Conservation (phyloP, 2,113 vertebrate species). For the Chelonoidis abingdonii region DNA sequence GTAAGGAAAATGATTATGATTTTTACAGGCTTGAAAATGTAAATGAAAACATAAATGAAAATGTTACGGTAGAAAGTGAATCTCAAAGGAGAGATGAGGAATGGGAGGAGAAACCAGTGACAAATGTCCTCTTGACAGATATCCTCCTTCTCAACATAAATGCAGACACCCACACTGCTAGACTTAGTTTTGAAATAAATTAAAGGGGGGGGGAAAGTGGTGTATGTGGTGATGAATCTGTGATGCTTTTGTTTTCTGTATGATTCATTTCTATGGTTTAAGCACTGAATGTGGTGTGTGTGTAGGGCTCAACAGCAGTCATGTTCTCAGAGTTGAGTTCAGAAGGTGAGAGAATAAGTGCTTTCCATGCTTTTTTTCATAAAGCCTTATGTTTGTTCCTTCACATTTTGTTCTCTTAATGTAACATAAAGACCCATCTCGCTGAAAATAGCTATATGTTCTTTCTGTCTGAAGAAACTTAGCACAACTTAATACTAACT, state of each 20-base stretch:
- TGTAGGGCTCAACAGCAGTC: not conserved
- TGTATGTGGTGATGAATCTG: not conserved
- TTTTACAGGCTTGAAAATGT: not conserved
- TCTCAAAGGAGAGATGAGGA: not conserved
- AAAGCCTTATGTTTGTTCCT: not conserved
- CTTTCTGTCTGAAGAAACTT: not conserved
- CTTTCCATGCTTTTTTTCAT: not conserved
- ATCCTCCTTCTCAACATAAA: not conserved
- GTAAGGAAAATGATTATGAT: not conserved
- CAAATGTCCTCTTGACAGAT: not conserved
- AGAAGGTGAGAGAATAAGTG: not conserved
- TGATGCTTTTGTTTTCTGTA: not conserved
- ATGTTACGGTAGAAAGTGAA: not conserved
- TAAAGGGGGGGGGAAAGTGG: not conserved
- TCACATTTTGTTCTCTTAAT: not conserved
- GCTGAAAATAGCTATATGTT: not conserved
- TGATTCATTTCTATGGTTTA: not conserved
- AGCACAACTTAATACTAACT: not conserved
- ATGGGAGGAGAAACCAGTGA: not conserved
- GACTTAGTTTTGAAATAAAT: not conserved
- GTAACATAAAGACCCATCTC: not conserved
- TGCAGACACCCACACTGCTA: not conserved
- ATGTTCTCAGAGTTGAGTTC: not conserved
- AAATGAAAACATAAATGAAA: not conserved
- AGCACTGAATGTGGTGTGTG: not conserved